phyloP scores from a whole-genome alignment of 2,888 invertebrate genomes.

The Eurois occulta region DNA sequence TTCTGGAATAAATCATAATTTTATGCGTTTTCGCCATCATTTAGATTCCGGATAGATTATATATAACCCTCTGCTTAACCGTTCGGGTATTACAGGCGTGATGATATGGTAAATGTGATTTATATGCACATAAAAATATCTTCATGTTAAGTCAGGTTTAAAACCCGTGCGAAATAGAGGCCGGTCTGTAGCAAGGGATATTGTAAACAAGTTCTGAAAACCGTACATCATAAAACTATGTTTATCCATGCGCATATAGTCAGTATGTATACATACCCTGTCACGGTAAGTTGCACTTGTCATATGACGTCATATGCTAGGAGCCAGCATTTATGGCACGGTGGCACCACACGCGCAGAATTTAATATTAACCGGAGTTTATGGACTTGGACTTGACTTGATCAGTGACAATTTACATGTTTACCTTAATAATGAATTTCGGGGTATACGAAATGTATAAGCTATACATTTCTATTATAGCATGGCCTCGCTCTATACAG shows the following conservation, averaged over 20 bases:
- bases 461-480: neutral
- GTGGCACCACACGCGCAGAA: neutral
- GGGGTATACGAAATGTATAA: neutral
- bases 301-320: conserved; percentile 17
- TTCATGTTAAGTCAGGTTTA: neutral
- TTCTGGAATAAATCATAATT: no score
- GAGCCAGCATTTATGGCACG: neutral
- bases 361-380: conserved; percentile 31
- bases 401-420: conserved; percentile 19
- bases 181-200: neutral
- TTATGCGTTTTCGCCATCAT: neutral
- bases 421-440: neutral
- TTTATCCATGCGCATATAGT: conserved; percentile 1
- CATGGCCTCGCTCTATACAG: neutral
- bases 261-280: neutral
- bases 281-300: conserved; percentile 3
- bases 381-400: neutral
- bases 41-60: neutral
- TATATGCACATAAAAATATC: neutral
- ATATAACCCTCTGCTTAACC: neutral
- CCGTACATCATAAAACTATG: neutral
- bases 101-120: neutral
- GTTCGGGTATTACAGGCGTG: neutral
- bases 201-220: neutral
- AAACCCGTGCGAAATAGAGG: neutral